Percentiles rank a stretch among this genome's conserved stretches.
Evolutionary conservation across 2,113 vertebrate species (phyloP).

Genomic region (Delphinus delphis): DNA sequence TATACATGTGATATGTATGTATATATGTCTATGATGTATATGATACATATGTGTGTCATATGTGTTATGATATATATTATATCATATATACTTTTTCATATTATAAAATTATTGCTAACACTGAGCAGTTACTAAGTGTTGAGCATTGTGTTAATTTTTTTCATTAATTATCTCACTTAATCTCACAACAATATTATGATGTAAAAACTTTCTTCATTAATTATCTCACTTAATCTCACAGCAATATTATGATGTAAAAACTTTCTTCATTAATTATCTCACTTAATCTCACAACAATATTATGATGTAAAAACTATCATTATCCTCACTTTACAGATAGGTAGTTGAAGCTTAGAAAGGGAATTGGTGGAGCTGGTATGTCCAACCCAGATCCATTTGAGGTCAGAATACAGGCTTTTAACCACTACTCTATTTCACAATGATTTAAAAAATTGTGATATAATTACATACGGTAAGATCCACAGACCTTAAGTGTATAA

Average conservation of each 20-base stretch:
- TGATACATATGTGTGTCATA: neutral
- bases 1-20: neutral
- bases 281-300: neutral
- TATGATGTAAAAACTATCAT: neutral
- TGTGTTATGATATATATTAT: neutral
- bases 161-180: constrained; percentile 22
- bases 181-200: neutral
- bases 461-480: neutral
- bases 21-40: neutral
- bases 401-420: neutral
- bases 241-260: neutral
- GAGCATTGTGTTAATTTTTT: neutral
- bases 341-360: neutral
- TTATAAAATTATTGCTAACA: neutral
- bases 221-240: constrained; percentile 22
- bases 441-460: neutral
- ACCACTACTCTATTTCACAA: neutral
- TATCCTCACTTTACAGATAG: neutral
- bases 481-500: neutral
- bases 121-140: neutral
- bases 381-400: neutral
- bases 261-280: constrained; percentile 11
- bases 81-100: neutral
- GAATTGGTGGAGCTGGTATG: neutral
- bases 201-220: neutral